phyloP scores from a whole-genome alignment of 2,888 invertebrate species.

The Drosophila neonasuta region DNA sequence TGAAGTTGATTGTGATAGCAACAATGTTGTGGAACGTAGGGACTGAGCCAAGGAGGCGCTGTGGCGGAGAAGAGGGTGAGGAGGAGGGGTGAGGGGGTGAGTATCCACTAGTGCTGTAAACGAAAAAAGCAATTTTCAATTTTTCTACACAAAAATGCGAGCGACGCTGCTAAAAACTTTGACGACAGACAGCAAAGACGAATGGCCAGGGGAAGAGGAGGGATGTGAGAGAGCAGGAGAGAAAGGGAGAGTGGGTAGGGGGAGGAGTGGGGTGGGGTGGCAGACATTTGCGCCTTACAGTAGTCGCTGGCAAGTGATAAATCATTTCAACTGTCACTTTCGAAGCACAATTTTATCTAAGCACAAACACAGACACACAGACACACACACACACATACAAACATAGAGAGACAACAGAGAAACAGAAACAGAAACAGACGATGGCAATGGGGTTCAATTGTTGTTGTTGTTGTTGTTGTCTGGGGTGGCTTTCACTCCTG shows the following conservation, averaged over 20 bases:
- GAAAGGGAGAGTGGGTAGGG: too few species aligned
- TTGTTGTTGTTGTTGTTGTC: constrained; percentile 32
- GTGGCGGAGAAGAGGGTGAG: neutral
- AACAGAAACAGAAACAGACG: constrained; percentile 36
- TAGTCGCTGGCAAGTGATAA: constrained; percentile 80
- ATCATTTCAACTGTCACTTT: constrained; percentile 83
- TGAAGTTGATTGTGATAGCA: constrained; percentile 70
- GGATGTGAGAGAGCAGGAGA: neutral
- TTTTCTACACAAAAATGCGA: constrained; percentile 73
- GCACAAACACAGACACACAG: constrained; percentile 55
- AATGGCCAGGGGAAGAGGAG: neutral
- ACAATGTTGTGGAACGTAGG: constrained; percentile 40
- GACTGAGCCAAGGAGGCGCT: neutral
- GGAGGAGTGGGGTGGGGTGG: constrained; percentile 19
- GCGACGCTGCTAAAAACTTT: constrained; percentile 80
- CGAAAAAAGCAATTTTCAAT: constrained; percentile 77
- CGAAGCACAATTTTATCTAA: constrained; percentile 82
- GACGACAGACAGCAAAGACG: constrained; percentile 74
- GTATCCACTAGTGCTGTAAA: constrained; percentile 20
- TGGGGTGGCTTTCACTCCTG: constrained; percentile 45
- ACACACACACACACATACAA: constrained; percentile 22
- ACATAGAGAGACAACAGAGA: constrained; percentile 11
- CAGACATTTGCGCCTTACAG: constrained; percentile 67
- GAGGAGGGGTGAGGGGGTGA: neutral
- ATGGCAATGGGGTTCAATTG: constrained; percentile 57